Percentiles rank a stretch among this genome's conserved stretches.
Conservation (phyloP, 2,113 vertebrate species). For the Megaleporinus macrocephalus region DNA sequence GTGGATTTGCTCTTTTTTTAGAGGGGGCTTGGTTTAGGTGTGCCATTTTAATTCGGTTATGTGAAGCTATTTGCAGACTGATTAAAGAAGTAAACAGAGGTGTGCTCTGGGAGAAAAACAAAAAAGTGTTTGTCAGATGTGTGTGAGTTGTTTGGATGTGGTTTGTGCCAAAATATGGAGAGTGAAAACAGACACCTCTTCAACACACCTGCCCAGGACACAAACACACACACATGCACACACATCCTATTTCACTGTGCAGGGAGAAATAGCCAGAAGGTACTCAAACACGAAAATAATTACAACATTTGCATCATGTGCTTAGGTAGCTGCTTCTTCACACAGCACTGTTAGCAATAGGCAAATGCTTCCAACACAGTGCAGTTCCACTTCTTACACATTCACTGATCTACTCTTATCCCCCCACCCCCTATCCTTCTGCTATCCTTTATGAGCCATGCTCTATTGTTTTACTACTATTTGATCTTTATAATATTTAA, state of each 20-base stretch:
- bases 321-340: constrained; percentile 6
- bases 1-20: constrained; percentile 3
- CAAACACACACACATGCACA: constrained; percentile 43
- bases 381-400: not conserved
- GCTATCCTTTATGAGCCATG: not conserved
- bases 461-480: not conserved
- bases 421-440: not conserved
- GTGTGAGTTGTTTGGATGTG: constrained; percentile 51
- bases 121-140: constrained; percentile 47
- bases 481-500: not conserved
- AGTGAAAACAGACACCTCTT: constrained; percentile 64
- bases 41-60: constrained; percentile 43
- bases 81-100: constrained; percentile 50
- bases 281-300: constrained; percentile 44
- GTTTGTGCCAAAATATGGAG: constrained; percentile 65
- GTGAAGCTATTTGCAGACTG: constrained; percentile 53
- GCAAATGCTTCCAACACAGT: not conserved
- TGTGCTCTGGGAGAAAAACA: constrained; percentile 40
- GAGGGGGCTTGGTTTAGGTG: not conserved
- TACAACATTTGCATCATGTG: constrained; percentile 39
- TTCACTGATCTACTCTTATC: not conserved
- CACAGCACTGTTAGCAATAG: not conserved
- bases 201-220: constrained; percentile 57
- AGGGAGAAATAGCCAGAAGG: constrained; percentile 30
- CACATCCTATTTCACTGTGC: constrained; percentile 26